Evolutionary conservation across 2,888 invertebrate species (phyloP).

Genomic region (Habroteleia sp.): DNA sequence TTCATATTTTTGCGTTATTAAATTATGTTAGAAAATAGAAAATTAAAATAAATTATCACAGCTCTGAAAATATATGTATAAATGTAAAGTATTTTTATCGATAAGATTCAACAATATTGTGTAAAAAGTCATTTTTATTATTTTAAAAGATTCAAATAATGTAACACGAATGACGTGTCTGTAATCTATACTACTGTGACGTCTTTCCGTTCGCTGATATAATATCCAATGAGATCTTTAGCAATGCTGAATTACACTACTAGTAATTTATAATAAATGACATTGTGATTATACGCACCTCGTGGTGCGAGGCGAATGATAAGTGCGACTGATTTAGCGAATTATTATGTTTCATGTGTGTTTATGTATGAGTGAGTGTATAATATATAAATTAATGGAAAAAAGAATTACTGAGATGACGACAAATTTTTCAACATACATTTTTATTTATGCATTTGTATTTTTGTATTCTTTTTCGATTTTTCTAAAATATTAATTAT

Average conservation of each 20-base stretch:
- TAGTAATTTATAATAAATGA: slow-evolving; percentile 77
- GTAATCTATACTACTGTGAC: slow-evolving; percentile 50
- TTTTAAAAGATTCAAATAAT: slow-evolving; percentile 28
- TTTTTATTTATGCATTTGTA: slow-evolving; percentile 38
- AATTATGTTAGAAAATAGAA: too few relatives aligned
- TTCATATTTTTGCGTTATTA: slow-evolving; percentile 6
- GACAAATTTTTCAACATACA: slow-evolving; percentile 49
- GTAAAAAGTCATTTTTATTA: slow-evolving; percentile 47
- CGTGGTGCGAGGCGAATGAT: slow-evolving; percentile 58
- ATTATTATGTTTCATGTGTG: slow-evolving; percentile 57
- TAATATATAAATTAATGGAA: slow-evolving; percentile 57
- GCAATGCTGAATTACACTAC: slow-evolving; percentile 74
- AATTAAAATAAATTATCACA: slow-evolving; percentile 21
- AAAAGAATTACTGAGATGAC: slow-evolving; percentile 54
- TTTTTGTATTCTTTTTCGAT: not conserved
- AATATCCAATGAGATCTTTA: slow-evolving; percentile 71
- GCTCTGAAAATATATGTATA: slow-evolving; percentile 11
- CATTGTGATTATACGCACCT: slow-evolving; percentile 75
- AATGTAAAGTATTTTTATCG: slow-evolving; percentile 15
- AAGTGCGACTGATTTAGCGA: slow-evolving; percentile 51
- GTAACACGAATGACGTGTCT: slow-evolving; percentile 33
- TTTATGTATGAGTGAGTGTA: slow-evolving; percentile 52
- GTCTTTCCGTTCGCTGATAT: slow-evolving; percentile 60
- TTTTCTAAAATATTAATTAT: too few relatives aligned
- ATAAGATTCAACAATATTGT: slow-evolving; percentile 29